These are phyloP conservation scores for Coregonus sp. DNA, from an alignment of 2,797 vertebrate species.

Conservation along the genomic window DNA sequence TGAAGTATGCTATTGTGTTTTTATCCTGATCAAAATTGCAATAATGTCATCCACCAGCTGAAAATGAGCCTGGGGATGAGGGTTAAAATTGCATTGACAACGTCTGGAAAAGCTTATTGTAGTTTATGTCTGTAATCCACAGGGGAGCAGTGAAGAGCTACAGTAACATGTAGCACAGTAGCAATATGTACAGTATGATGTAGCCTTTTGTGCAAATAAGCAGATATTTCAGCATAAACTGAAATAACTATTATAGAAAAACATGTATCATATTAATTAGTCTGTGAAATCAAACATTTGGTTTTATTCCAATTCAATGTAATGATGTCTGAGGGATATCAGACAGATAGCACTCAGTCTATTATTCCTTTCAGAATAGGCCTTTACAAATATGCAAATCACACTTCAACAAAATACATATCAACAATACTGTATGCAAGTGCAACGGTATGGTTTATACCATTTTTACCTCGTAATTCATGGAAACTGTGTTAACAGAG, in stretches of 20 bases:
- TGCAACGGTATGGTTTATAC: background rate
- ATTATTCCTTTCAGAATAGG: background rate
- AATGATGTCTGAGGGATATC: background rate
- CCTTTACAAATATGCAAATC: background rate
- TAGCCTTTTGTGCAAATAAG: background rate
- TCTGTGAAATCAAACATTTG: background rate
- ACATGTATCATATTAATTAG: background rate
- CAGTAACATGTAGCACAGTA: background rate
- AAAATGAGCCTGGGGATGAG: background rate
- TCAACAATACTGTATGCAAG: background rate
- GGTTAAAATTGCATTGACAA: background rate
- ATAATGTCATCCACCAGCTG: background rate
- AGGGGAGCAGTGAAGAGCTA: constrained; percentile 33
- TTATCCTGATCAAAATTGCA: background rate
- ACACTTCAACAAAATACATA: background rate
- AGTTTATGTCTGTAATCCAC: constrained; percentile 7
- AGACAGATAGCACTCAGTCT: background rate
- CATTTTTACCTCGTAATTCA: background rate
- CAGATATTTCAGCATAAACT: background rate
- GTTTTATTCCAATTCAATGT: background rate
- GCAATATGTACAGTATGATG: background rate
- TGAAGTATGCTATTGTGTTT: too few species aligned
- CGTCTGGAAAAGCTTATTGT: background rate
- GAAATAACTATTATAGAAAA: background rate
- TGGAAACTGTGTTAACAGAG: background rate